phyloP scores from a whole-genome alignment of 2,888 invertebrate genomes.

The Nebria salina region DNA sequence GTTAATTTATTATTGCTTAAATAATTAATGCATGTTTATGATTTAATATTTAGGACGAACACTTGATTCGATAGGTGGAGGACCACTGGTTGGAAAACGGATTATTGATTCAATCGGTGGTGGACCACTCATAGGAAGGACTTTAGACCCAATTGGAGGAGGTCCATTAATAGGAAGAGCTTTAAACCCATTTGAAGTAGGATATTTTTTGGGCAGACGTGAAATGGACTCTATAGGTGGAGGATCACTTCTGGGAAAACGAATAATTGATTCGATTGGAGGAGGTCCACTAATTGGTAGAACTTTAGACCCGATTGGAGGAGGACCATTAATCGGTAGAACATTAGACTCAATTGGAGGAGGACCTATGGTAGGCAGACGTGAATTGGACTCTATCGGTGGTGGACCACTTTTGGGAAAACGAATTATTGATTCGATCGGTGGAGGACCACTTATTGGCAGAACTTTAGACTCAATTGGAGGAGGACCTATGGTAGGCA shows the following conservation, averaged over 20 bases:
- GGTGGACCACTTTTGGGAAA: too few species aligned
- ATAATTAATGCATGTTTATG: not conserved
- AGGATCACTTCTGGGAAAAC: conserved; percentile 34
- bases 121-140: conserved; percentile 49
- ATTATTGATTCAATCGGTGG: conserved; percentile 50
- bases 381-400: too few species aligned
- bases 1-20: not conserved
- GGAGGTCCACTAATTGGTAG: conserved; percentile 48
- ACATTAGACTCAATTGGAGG: conserved; percentile 48
- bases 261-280: conserved; percentile 49
- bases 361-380: conserved; percentile 33
- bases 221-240: conserved; percentile 50
- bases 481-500: conserved; percentile 25
- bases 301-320: conserved; percentile 47
- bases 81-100: conserved; percentile 44
- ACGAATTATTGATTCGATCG: too few species aligned
- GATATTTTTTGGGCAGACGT: conserved; percentile 22
- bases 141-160: conserved; percentile 42
- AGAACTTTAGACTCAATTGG: conserved; percentile 27
- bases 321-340: conserved; percentile 41
- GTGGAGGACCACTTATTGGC: conserved; percentile 24
- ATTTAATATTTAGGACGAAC: conserved; percentile 25
- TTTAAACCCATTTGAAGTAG: conserved; percentile 42
- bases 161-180: conserved; percentile 30
- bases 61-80: conserved; percentile 49